A percentile compares a stretch with the other conserved stretches of the same genome.
Evolutionary conservation across 2,113 vertebrate species (phyloP).

Genomic region (Esox niger): DNA sequence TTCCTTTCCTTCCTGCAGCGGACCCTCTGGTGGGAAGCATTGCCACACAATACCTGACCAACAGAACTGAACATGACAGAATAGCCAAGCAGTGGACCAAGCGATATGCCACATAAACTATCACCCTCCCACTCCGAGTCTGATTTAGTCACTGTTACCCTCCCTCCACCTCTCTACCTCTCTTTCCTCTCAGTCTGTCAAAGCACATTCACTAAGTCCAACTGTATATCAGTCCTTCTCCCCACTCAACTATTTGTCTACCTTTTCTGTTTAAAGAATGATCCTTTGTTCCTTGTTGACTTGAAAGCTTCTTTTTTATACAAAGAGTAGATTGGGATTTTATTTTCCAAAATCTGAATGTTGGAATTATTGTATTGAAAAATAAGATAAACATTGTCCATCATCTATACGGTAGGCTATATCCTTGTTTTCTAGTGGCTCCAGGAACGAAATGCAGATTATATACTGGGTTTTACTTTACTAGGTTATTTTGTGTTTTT

Average conservation of each 20-base stretch:
- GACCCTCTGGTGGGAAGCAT: slow-evolving; percentile 85
- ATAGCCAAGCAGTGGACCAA: slow-evolving; percentile 89
- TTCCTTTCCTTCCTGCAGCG: slow-evolving; percentile 1
- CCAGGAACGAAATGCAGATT: slow-evolving; percentile 82
- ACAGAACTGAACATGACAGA: slow-evolving; percentile 87
- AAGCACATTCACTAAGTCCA: slow-evolving; percentile 80
- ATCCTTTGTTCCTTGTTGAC: slow-evolving; percentile 83
- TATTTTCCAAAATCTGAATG: slow-evolving; percentile 76
- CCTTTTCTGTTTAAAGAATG: slow-evolving; percentile 44
- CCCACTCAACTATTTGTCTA: slow-evolving; percentile 21
- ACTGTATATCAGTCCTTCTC: slow-evolving; percentile 74
- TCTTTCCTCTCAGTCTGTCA: slow-evolving; percentile 4
- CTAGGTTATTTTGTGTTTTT: slow-evolving; percentile 79
- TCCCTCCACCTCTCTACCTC: background rate
- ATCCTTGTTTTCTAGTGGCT: slow-evolving; percentile 69
- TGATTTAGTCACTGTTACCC: background rate
- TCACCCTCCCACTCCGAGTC: background rate
- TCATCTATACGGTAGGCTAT: slow-evolving; percentile 88
- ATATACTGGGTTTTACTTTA: slow-evolving; percentile 75
- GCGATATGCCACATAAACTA: slow-evolving; percentile 84
- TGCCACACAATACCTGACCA: slow-evolving; percentile 87
- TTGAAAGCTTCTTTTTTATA: slow-evolving; percentile 85
- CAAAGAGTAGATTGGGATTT: slow-evolving; percentile 78
- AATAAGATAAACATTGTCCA: slow-evolving; percentile 71
- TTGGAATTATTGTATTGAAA: slow-evolving; percentile 77